Evolutionary conservation across 2,113 vertebrate species (phyloP), one percentile per base, ranked within the genome.

Genomic region (Struthio camelus): DNA sequence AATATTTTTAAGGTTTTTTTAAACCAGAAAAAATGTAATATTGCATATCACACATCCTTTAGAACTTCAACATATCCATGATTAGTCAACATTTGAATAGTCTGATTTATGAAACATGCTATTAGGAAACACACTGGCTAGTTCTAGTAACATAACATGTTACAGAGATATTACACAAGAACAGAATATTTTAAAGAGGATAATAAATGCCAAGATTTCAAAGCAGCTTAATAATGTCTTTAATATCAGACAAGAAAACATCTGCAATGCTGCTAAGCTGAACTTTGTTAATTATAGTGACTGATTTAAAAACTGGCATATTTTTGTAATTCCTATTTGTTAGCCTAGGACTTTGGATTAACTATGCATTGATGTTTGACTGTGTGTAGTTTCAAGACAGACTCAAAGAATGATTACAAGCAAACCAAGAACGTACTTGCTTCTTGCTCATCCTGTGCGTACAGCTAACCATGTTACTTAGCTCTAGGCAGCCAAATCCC

Each of bases 151-250:
- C 42, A 54, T 32, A 10, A 46, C 9, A 28, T 18, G 27, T 67
- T 32, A 32, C 65, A 27, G 9, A 38, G 54, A 40, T 77, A 61
- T 8, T 40, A 40, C 46, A 67, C 14, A 95, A 1, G 23, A 80
- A 80, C 19, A 46, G 59, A 67, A 0, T 53, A 62, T 81, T 95
- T 85, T 89, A 28, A 28, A 72, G 70, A 62, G 24, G 53, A 72
- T 59, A 81, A 91, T 36, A 77, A 91, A 85, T 1, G 6, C 22
- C 23, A 40, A 42, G 34, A 67, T 77, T 78, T 88, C 65, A 62
- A 51, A 95, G 94, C 78, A 87, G 67, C 42, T 91, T 77, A 85
- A 93, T 67, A 77, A 78, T 5, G 32, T 64, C 70, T 85, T 46
- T 40, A 44, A 24, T 22, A 72, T 25, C 80, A 58, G 46, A 61